These are phyloP conservation scores for Octodon degus DNA, from an alignment of 2,113 vertebrate species.

Conservation along the genomic window DNA sequence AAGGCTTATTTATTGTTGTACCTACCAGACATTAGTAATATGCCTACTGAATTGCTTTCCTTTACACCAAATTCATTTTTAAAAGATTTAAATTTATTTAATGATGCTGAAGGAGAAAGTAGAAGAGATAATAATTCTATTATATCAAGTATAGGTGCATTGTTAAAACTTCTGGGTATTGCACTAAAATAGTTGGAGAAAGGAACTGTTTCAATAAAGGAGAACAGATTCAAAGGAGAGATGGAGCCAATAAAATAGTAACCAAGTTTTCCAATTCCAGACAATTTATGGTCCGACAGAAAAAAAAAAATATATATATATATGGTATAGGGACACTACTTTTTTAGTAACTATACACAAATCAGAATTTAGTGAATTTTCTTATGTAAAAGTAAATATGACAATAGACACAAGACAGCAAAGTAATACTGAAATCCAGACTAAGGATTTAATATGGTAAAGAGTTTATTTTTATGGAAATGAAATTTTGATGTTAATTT, in stretches of 20 bases:
- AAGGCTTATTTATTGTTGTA: slow-evolving; percentile 41
- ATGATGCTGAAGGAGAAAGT: slow-evolving; percentile 36
- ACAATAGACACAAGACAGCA: background rate
- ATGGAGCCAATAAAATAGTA: slow-evolving; percentile 7
- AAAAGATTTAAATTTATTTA: slow-evolving; percentile 59
- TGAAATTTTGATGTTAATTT: background rate
- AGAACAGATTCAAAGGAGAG: slow-evolving; percentile 42
- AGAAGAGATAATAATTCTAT: slow-evolving; percentile 59
- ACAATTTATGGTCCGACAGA: slow-evolving; percentile 36
- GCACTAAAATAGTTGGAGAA: slow-evolving; percentile 40
- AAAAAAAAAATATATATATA: background rate
- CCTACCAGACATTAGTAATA: slow-evolving; percentile 36
- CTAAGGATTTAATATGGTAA: background rate
- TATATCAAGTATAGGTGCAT: slow-evolving; percentile 1
- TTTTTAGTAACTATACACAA: background rate
- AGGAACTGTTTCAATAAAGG: slow-evolving; percentile 48
- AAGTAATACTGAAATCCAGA: background rate
- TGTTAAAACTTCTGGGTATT: slow-evolving; percentile 46
- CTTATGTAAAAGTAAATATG: background rate
- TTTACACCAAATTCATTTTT: slow-evolving; percentile 41
- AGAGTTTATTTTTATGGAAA: background rate
- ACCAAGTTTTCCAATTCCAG: slow-evolving; percentile 1
- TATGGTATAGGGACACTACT: background rate
- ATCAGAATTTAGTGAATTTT: background rate
- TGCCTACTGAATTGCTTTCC: background rate